phyloP scores from a whole-genome alignment of 2,888 invertebrate species.

The Aleiodes alternator region DNA sequence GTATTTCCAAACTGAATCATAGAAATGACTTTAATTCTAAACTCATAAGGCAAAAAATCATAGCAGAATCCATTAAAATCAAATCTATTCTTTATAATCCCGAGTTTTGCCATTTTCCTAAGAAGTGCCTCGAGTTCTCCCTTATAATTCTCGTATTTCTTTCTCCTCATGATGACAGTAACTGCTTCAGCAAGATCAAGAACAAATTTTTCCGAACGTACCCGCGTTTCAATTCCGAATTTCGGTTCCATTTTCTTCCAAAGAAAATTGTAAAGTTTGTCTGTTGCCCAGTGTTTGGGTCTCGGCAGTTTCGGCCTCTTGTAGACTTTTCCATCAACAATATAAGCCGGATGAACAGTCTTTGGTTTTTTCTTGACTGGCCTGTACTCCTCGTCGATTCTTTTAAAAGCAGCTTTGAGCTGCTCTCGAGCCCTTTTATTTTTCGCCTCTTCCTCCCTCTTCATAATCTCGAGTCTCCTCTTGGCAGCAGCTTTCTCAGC shows the following conservation, averaged over 20 bases:
- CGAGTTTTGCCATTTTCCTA: conserved; percentile 64
- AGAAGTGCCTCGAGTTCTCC: conserved; percentile 61
- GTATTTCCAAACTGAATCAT: conserved; percentile 67
- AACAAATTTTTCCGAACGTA: conserved; percentile 65
- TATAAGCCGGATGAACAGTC: conserved; percentile 61
- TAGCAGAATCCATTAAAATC: conserved; percentile 69
- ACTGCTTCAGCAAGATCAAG: conserved; percentile 53
- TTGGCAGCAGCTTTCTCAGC: background rate
- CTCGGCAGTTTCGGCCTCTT: conserved; percentile 63
- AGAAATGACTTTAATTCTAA: conserved; percentile 66
- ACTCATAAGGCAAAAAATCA: conserved; percentile 67
- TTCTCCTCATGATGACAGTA: conserved; percentile 55
- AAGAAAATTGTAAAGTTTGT: conserved; percentile 65
- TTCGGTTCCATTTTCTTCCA: conserved; percentile 66
- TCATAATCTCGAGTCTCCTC: background rate
- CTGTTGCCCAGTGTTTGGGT: conserved; percentile 67
- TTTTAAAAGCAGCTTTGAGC: background rate
- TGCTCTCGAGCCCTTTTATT: background rate
- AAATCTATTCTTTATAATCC: conserved; percentile 61
- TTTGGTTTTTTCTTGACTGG: background rate
- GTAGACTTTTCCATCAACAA: conserved; percentile 67
- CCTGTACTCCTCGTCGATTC: background rate
- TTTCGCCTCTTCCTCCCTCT: background rate
- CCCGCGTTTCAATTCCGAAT: conserved; percentile 57
- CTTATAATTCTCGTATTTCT: conserved; percentile 63